These are phyloP conservation scores for Serripes groenlandicus DNA, from an alignment of 2,888 invertebrate species.

Conservation along the genomic window DNA sequence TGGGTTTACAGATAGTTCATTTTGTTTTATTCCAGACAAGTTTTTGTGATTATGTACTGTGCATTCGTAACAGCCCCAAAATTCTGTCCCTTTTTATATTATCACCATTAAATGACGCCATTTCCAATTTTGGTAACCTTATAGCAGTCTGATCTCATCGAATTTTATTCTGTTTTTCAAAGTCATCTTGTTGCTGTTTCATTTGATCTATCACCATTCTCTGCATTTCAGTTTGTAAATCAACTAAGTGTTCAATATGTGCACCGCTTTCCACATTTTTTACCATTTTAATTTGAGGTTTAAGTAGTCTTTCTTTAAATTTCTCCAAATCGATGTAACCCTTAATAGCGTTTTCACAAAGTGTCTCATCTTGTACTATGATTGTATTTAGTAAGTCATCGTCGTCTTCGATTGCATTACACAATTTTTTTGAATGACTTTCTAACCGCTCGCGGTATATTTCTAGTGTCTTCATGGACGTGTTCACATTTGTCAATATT, in stretches of 20 bases:
- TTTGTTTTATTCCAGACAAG: conserved; percentile 28
- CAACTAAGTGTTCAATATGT: not conserved
- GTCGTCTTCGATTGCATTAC: not conserved
- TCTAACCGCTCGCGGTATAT: not conserved
- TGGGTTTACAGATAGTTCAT: too few relatives aligned
- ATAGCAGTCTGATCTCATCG: conserved; percentile 1
- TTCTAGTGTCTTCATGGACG: not conserved
- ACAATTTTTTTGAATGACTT: not conserved
- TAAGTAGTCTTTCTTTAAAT: not conserved
- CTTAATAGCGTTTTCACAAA: not conserved
- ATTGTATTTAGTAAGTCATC: not conserved
- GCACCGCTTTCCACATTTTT: not conserved
- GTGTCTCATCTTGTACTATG: not conserved
- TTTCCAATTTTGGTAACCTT: conserved; percentile 38
- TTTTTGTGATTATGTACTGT: conserved; percentile 25
- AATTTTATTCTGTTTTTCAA: conserved; percentile 11
- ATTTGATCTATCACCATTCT: conserved; percentile 20
- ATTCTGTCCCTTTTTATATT: conserved; percentile 14
- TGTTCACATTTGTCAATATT: not conserved
- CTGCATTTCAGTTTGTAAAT: not conserved
- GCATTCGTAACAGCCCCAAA: conserved; percentile 33
- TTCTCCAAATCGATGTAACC: not conserved
- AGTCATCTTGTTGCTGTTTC: conserved; percentile 17
- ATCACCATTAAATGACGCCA: conserved; percentile 31
- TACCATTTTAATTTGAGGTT: not conserved